Base-by-base conservation (phyloP, 1,140 invertebrate species). In the Glomeris maerens region DNA sequence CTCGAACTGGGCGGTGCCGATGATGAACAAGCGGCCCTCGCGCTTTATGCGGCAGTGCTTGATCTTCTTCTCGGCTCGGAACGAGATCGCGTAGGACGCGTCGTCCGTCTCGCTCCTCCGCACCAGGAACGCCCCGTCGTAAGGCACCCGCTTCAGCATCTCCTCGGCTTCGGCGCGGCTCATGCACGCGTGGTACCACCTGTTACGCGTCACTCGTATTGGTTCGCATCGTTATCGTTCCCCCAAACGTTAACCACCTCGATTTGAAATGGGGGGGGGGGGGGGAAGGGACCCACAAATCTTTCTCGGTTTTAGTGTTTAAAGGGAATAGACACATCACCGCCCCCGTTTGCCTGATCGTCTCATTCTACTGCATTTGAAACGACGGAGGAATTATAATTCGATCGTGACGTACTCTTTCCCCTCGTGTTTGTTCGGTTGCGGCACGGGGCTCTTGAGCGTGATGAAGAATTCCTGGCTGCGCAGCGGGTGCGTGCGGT, bases 11-110 rank as follows among this genome's bases (percentile, higher is more conserved):
- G 84, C 83, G 1, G 78, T 82, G 10, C 90, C 91, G 58, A 96
- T 88, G 0, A 80, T 81, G 62, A 88, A 97, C 0, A 94, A 63
- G 0, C 91, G 73, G 2, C 89, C 91, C 64, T 96, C 92, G 38
- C 84, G 72, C 64, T 86, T 86, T 25, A 97, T 89, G 45, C 86
- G 76, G 67, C 93, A 97, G 64, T 96, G 92, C 62, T 95, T 96
- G 48, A 96, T 93, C 67, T 89, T 84, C 21, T 81, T 83, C 60
- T 93, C 87, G 22, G 85, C 86, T 61, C 88, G 82, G 66, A 96
- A 97, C 50, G 89, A 94, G 58, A 98, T 91, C n/a, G 88, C 86
- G 69, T 85, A 95, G 13, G 80, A 80, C 59, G 81, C 80, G 2
- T 73, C 72, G 55, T 90, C 88, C 59, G 84, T 85, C 59, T 90